These are phyloP conservation scores for Crocidura indochinensis DNA, from an alignment of 2,797 vertebrate genomes.

Conservation along the genomic window DNA sequence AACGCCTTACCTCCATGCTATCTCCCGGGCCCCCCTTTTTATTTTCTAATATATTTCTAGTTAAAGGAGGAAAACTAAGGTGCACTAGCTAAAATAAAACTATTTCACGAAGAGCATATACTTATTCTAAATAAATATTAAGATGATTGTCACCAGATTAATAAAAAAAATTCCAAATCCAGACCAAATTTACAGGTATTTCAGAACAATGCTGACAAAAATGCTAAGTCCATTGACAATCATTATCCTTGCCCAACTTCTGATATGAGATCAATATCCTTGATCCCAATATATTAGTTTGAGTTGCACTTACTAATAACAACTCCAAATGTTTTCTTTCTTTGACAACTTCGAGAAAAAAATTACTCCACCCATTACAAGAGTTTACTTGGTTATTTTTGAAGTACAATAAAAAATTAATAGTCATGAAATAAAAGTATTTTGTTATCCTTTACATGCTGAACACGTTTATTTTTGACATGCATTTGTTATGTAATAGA, in stretches of 20 bases:
- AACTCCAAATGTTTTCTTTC: neutral
- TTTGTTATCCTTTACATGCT: slow-evolving; percentile 9
- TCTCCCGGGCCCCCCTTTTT: too few species aligned
- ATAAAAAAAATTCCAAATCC: too few species aligned
- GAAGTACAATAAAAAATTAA: slow-evolving; percentile 20
- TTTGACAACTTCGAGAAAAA: neutral
- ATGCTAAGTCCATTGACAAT: neutral
- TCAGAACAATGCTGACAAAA: neutral
- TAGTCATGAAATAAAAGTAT: neutral
- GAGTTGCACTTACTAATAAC: neutral
- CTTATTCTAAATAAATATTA: neutral
- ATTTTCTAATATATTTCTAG: neutral
- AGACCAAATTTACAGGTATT: too few species aligned
- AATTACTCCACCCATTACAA: neutral
- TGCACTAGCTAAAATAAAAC: neutral
- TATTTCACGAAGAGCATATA: neutral
- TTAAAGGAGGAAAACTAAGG: slow-evolving; percentile 19
- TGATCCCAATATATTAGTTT: neutral
- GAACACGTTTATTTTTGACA: neutral
- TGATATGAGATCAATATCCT: neutral
- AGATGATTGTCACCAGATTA: neutral
- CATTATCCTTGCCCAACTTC: too few species aligned
- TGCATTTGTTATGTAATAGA: neutral
- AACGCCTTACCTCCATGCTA: too few species aligned
- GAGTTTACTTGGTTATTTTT: neutral